Base-by-base conservation (phyloP, 2,888 invertebrate genomes). In the Trilocha varians region DNA sequence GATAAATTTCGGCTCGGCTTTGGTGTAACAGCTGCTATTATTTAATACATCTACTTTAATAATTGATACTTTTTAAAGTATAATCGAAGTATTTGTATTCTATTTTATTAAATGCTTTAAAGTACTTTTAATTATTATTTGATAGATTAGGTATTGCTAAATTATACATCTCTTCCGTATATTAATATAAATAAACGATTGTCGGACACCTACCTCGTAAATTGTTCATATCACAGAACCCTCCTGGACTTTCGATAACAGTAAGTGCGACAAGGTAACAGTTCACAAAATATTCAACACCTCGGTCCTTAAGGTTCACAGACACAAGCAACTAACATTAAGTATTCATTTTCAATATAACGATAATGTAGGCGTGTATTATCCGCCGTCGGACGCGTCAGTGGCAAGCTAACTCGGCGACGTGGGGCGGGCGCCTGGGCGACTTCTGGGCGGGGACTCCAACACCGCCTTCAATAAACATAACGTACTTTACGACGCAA, bases 331-430 rank as follows among this genome's bases (percentile, higher is more conserved):
- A 67, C 60, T 60, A 67, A 56, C 62, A 70, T 84, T 72, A 84
- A 83, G 77, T 67, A 83, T 82, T 79, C 75, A 84, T 76, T 64
- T 65, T 56, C 62, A 69, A 70, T 74, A 72, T 83, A 76, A 83
- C 70, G 82, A 82, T 83, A 79, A 84, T 83, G 82, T 78, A 84
- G 82, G 83, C 83, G 83, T 82, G 79, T 79, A 70, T 74, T 66
- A 75, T 59, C 53, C 65, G 65, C 64, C 69, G 67, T 50, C 70
- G 71, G 70, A 50, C 45, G 40, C 49, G 49, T 49, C 53, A 57
- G 60, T 59, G 65, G 57, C 51, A 46, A 54, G 54, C 43, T 45
- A 49, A 48, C 46, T 42, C 50, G 44, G 38, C 35, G 44, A 16
- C 42, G 55, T 44, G 50, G 68, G 68, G 65, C 64, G 70, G 70